Conservation (phyloP, 1,140 invertebrate genomes). For the Ceratoteleas bidentatus region DNA sequence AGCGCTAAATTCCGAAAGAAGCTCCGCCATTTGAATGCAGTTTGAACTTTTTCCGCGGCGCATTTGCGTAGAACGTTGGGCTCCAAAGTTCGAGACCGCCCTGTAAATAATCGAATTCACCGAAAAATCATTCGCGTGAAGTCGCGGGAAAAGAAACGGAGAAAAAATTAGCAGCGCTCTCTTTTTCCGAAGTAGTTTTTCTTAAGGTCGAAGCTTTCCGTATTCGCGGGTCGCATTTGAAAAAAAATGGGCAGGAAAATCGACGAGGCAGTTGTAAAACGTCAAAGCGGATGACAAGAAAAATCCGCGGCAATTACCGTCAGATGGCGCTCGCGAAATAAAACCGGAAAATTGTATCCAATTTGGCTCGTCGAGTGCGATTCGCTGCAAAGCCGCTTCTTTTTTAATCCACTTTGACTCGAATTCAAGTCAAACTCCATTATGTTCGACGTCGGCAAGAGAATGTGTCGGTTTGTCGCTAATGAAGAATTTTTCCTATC, state of each 20-base stretch:
- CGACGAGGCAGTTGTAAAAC: neutral
- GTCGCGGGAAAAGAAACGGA: no score
- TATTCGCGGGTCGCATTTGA: no score
- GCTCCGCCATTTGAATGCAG: no score
- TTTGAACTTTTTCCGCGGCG: neutral
- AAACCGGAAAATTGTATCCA: conserved; percentile 21
- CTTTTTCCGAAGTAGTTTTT: no score
- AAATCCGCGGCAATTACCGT: neutral
- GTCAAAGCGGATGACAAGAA: neutral
- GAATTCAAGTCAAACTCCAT: conserved; percentile 30
- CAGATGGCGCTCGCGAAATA: conserved; percentile 1
- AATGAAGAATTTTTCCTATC: conserved; percentile 28
- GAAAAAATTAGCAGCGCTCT: no score
- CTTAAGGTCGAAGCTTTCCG: no score
- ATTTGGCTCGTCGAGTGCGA: conserved; percentile 13
- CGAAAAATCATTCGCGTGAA: neutral
- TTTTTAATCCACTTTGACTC: conserved; percentile 38
- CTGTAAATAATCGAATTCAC: no score
- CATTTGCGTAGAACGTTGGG: no score
- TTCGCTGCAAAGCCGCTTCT: conserved; percentile 5
- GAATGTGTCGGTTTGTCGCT: conserved; percentile 16
- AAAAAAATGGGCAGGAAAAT: no score
- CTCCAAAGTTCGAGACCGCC: no score
- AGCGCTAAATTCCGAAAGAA: no score
- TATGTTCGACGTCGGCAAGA: conserved; percentile 15